Evolutionary conservation across 92 coral and sea anemone species (phyloP).

Genomic region (Siderastrea radians): DNA sequence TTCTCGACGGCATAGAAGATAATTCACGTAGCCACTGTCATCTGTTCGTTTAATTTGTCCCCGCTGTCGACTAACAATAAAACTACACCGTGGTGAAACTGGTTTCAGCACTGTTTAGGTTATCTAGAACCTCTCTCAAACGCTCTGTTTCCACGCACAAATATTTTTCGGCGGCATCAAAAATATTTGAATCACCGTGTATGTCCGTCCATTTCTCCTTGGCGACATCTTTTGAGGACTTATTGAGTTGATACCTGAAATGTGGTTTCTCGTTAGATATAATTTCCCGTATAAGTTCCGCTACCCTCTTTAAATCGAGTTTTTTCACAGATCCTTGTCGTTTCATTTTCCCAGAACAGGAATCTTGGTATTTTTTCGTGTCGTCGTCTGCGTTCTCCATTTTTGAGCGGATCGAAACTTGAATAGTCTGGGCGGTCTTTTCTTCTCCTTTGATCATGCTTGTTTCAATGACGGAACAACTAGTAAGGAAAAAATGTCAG

Average conservation of each 20-base stretch:
- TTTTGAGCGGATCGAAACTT: conserved; percentile 92
- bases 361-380: conserved; percentile 87
- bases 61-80: neutral
- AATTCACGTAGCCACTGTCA: too few relatives aligned
- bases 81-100: neutral
- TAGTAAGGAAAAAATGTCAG: neutral
- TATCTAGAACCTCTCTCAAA: conserved; percentile 71
- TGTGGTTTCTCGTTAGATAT: conserved; percentile 88
- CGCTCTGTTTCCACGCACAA: conserved; percentile 88
- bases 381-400: conserved; percentile 94
- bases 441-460: conserved; percentile 94
- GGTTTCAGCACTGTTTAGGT: conserved; percentile 30
- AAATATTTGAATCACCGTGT: conserved; percentile 83
- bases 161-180: conserved; percentile 87
- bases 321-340: conserved; percentile 94
- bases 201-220: conserved; percentile 86
- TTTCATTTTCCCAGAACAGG: conserved; percentile 80
- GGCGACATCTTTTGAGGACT: conserved; percentile 88
- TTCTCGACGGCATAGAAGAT: too few relatives aligned
- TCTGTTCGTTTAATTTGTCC: neutral
- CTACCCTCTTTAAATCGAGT: conserved; percentile 80
- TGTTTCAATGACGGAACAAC: conserved; percentile 91
- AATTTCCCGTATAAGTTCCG: conserved; percentile 74
- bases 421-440: conserved; percentile 88
- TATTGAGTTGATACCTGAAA: conserved; percentile 92